Evolutionary conservation across 2,113 vertebrate genomes (phyloP), one percentile per base, ranked within the genome.

Genomic region (Piaya cayana): DNA sequence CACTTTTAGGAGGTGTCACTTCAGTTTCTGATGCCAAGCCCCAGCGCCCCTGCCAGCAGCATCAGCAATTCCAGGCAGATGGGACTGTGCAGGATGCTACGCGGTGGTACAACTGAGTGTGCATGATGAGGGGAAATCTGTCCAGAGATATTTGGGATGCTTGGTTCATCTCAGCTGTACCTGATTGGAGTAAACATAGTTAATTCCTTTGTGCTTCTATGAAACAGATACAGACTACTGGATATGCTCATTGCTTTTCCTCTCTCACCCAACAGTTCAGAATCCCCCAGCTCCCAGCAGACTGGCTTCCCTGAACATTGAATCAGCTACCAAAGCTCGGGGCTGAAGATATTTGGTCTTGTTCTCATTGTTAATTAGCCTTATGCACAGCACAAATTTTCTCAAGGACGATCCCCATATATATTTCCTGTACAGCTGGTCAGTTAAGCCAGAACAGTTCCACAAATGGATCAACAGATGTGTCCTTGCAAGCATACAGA

Each of bases 341-440:
- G 43, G 17, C 36, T 83, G 72, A 74, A 95, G 83, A 81, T 14
- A 17, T 47, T 27, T 8, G 4, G 20, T 19, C 5, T 63, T 89
- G 60, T 70, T 60, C 63, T 82, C 19, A 7, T 83, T 88, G 56
- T 36, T 82, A 75, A 70, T 64, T 82, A 78, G 16, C 12, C 15
- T 84, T 75, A 78, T 60, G 82, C 39, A 84, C n/a, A 65, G 56
- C 72, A 93, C n/a, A 69, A 32, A 72, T 88, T 90, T 93, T 87
- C 79, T 84, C 1, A 4, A 55, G 43, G 43, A 90, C 82, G 77
- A 95, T 67, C 67, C 19, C 52, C 22, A 45, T 23, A 11, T 58
- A 6, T 88, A 86, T 90, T 95, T 96, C 92, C 94, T 96, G 82
- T 25, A 84, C 93, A 95, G 82, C 79, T 90, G 86, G 68, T 60